phyloP scores from a whole-genome alignment of 2,888 invertebrate genomes.

The Mythimna lalbum region DNA sequence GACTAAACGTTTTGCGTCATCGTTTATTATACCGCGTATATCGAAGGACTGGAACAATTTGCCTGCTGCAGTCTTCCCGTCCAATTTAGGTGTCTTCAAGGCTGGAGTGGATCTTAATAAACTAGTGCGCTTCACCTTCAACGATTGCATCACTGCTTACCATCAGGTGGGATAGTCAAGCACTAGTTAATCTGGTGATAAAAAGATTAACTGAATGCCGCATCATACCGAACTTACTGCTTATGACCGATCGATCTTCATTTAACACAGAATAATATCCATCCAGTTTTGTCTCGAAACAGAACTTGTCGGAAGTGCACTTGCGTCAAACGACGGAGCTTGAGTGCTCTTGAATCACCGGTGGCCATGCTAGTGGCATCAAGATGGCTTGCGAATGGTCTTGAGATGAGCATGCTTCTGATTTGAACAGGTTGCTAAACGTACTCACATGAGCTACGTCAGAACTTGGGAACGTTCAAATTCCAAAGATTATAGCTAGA shows the following conservation, averaged over 20 bases:
- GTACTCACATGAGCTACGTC: background rate
- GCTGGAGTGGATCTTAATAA: too few species aligned
- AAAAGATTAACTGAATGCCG: background rate
- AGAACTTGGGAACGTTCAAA: background rate
- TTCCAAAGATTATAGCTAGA: slow-evolving; percentile 2
- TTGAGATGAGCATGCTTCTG: slow-evolving; percentile 38
- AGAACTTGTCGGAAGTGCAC: slow-evolving; percentile 25
- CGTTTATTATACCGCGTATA: too few species aligned
- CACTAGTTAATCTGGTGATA: too few species aligned
- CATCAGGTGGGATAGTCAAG: too few species aligned
- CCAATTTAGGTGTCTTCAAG: too few species aligned
- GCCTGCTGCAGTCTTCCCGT: too few species aligned
- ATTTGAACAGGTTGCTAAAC: slow-evolving; percentile 12
- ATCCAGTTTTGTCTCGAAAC: background rate
- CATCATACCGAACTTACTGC: background rate
- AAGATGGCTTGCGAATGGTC: slow-evolving; percentile 39
- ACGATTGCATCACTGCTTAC: too few species aligned
- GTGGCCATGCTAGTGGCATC: slow-evolving; percentile 26
- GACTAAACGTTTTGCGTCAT: too few species aligned
- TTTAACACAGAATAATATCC: background rate
- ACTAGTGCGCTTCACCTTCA: too few species aligned
- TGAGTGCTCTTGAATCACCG: slow-evolving; percentile 32
- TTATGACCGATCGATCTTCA: background rate
- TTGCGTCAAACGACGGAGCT: slow-evolving; percentile 10
- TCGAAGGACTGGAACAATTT: too few species aligned